Base-by-base conservation (phyloP, 2,113 vertebrate species). In the Murina feae region DNA sequence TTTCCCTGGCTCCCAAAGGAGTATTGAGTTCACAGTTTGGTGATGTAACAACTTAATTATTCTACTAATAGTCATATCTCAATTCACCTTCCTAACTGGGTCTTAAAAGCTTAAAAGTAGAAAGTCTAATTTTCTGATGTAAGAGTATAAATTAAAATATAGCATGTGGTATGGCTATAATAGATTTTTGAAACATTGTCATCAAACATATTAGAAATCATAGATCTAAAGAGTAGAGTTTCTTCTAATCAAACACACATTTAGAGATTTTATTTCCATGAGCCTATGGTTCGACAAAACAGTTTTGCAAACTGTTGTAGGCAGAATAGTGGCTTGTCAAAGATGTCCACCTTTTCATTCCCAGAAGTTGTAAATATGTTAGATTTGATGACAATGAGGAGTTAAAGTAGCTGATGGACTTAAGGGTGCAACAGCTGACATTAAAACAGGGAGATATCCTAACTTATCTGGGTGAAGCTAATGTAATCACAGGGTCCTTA, bases 1-100 rank as follows among this genome's bases (percentile, higher is more conserved):
- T 97, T 90, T 72, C n/a, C 35, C 39, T 96, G 82, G 53, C 39
- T 97, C 89, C 63, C 71, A 86, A 92, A 84, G 25, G 68, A 72
- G 68, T 68, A 69, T 35, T 95, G 44, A 83, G 25, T 93, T 71
- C 49, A 93, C n/a, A 82, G 35, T 75, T 58, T 89, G 30, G 66
- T 51, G 14, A 88, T 39, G 4, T 35, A 81, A 74, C 44, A 75
- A 8, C 60, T 66, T 14, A 42, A 75, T 86, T 32, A 80, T 0
- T 71, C 49, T 60, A n/a, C n/a, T 69, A n/a, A 96, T 75, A 2
- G 32, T 85, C 28, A 69, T 6, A 63, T 81, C 53, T 82, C 20
- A 71, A 55, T 1, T 85, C 32, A 93, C n/a, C 63, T 92, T 81
- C 7, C 25, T 72, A 65, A 69, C 17, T 78, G 18, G 4, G 78